Base-by-base conservation (phyloP, 35 echinoderm and acorn worm genomes). In the Holothuria glaberrima region DNA sequence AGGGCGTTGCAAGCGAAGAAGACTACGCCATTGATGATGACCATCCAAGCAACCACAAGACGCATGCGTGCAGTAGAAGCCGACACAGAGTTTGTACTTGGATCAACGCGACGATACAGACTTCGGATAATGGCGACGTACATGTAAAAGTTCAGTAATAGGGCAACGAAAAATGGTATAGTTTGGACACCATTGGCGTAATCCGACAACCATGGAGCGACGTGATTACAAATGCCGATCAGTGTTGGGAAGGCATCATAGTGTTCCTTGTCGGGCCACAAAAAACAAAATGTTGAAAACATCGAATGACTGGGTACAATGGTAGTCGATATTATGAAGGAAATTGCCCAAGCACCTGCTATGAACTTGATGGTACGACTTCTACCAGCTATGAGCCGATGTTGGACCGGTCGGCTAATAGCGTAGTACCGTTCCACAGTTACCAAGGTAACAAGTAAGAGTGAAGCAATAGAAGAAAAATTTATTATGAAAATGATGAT, bases 371-470 rank as follows among this genome's bases (percentile, higher is more conserved):
- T 20, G n/a, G 87, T 89, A 20, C 87, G 68, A n/a, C 34, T 38
- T 52, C 31, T 57, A 19, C 86, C 86, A 22, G 59, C 52, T 35
- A 80, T 89, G 24, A 78, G 38, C 16, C 84, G 70, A 75, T 91
- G 90, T 81, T 88, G 63, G 10, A 93, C 65, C 5, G 91, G 91
- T 31, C 74, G 72, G 63, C 91, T 88, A 54, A 93, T 93, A 22
- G 91, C 91, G 56, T 88, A 88, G 64, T 82, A 93, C 25, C 91
- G 26, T 82, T 93, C 91, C 3, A 82, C 59, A 2, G 84, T 80
- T 2, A 88, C 75, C 44, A 93, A 78, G 29, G 85, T 89, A 20
- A 89, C 87, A 45, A 89, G 68, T 10, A 72, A 59, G n/a, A 89
- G 41, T 30, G 87, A 89, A 30, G 64, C 68, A 59, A 75, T 59